Evolutionary conservation across 2,113 vertebrate species (phyloP).

Genomic region (Carollia perspicillata): DNA sequence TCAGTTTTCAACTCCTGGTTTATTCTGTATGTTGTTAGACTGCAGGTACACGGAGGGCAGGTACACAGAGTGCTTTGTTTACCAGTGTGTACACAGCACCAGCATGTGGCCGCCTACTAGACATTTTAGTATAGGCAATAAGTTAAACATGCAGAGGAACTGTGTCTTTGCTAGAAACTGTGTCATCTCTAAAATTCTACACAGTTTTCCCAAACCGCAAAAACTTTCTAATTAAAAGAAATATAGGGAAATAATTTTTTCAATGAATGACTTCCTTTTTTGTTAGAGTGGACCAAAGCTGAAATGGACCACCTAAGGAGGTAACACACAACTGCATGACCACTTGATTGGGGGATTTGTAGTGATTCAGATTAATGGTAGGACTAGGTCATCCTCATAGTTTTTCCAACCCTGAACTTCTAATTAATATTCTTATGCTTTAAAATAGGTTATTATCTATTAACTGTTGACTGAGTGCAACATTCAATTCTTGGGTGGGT

Average conservation of each 20-base stretch:
- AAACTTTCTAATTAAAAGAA: neutral
- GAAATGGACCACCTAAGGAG: neutral
- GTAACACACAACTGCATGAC: neutral
- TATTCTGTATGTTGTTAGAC: neutral
- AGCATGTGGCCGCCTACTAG: neutral
- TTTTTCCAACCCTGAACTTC: neutral
- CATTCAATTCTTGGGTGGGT: neutral
- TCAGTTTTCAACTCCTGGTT: neutral
- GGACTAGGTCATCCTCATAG: neutral
- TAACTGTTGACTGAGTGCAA: neutral
- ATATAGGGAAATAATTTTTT: neutral
- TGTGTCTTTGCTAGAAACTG: neutral
- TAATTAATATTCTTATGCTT: constrained; percentile 25
- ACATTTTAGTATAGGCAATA: neutral
- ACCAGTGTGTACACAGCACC: neutral
- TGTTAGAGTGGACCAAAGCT: neutral
- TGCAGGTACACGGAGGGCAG: neutral
- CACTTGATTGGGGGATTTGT: neutral
- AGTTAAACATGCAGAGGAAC: neutral
- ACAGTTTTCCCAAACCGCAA: neutral
- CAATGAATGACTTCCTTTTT: neutral
- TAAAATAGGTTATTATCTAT: neutral
- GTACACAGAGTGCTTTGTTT: neutral
- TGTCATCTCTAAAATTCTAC: neutral
- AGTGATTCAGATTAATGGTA: neutral